phyloP scores from a whole-genome alignment of 2,888 invertebrate genomes.

The Mimumesa dahlbomi region DNA sequence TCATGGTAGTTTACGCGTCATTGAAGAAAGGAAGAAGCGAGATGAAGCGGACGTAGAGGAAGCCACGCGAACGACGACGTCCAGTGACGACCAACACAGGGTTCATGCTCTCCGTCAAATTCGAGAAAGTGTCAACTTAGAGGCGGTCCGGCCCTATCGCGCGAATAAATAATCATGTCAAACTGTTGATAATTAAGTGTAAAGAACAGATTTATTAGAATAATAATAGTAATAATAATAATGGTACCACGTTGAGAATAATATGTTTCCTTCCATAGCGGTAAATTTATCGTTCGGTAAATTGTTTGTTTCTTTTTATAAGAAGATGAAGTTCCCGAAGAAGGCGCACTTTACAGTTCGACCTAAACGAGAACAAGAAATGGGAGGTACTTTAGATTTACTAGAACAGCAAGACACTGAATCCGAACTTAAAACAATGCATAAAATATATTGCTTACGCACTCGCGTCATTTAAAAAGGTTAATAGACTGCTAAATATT shows the following conservation, averaged over 20 bases:
- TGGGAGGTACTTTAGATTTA: not conserved
- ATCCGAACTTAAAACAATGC: not conserved
- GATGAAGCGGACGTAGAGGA: too few species aligned
- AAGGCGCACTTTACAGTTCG: not conserved
- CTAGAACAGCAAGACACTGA: not conserved
- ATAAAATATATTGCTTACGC: not conserved
- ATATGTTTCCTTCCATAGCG: not conserved
- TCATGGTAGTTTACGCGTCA: too few species aligned
- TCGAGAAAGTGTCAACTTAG: too few species aligned
- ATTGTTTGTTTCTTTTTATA: not conserved
- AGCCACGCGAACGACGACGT: too few species aligned
- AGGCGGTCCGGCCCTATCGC: too few species aligned
- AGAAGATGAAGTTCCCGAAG: not conserved
- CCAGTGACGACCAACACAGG: too few species aligned
- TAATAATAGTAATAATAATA: not conserved
- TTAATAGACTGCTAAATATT: not conserved
- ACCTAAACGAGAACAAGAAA: not conserved
- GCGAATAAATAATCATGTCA: too few species aligned
- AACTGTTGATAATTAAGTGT: too few species aligned
- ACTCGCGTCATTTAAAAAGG: not conserved
- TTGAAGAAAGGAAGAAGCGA: too few species aligned
- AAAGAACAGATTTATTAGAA: not conserved
- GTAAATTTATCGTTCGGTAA: not conserved
- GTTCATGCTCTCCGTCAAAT: too few species aligned
- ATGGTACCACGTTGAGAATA: not conserved